Base-by-base conservation (phyloP, 2,113 vertebrate species). In the Acinonyx jubatus region DNA sequence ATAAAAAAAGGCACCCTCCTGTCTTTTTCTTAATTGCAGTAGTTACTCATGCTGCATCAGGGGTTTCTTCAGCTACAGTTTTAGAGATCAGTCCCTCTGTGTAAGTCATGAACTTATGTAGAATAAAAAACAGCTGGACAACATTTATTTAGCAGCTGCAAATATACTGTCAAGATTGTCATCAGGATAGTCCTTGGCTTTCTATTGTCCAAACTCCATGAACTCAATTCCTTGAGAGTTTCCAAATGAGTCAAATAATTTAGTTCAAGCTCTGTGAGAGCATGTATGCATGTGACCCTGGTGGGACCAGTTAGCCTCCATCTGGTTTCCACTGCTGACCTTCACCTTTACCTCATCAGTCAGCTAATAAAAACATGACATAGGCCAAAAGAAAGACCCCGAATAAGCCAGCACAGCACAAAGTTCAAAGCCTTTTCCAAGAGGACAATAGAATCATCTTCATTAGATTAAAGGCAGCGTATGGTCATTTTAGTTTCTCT, bases 261-360 rank as follows among this genome's bases (percentile, higher is more conserved):
- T 80, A 73, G 63, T 68, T 52, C 66, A 76, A 82, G 11, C 31
- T 79, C 68, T 18, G 7, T 57, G 71, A 89, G 57, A 80, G 8
- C 10, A 63, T 38, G 23, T 23, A 61, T 74, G 21, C 65, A n/a
- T 3, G 15, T 76, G 88, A 71, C n/a, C 19, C 61, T 86, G 65
- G 13, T 21, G 86, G 63, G 57, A 82, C 61, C 18, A 38, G 33
- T 93, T 86, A 93, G 55, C 68, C 50, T 69, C 71, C 36, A 36
- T 96, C n/a, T 94, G 80, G 66, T 87, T 74, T 90, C 25, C 7
- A 4, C 48, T 95, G 25, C 23, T 90, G 85, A 93, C 76, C 94
- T 96, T 86, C 55, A 93, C 52, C 63, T 87, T 15, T 68, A 50
- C 14, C 3, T 27, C 57, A 71, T 80, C 76, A 83, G 12, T 94